Conservation (phyloP, 2,888 invertebrate genomes). For the Spatulosminthurus flaviceps region DNA sequence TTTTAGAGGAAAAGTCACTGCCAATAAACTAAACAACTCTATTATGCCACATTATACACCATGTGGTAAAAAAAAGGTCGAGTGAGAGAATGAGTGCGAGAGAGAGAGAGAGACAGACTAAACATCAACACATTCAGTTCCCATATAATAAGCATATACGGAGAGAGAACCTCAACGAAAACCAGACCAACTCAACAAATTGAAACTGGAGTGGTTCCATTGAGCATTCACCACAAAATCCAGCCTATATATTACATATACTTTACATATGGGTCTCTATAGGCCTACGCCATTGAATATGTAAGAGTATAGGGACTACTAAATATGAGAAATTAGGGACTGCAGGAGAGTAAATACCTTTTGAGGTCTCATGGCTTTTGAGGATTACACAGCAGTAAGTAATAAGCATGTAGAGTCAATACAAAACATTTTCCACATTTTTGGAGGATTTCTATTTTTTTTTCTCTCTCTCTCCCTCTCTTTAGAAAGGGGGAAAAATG, state of each 20-base stretch:
- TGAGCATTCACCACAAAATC: constrained; percentile 11
- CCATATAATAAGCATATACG: constrained; percentile 10
- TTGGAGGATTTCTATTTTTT: constrained; percentile 40
- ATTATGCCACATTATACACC: constrained; percentile 48
- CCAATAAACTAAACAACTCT: constrained; percentile 53
- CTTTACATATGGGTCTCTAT: not conserved
- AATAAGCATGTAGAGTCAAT: constrained; percentile 6
- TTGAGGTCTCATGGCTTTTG: not conserved
- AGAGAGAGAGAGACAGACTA: constrained; percentile 23
- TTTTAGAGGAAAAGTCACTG: constrained; percentile 26
- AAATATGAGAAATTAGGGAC: not conserved
- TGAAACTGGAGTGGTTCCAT: constrained; percentile 49
- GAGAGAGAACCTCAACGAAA: constrained; percentile 22
- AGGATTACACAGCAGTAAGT: constrained; percentile 19
- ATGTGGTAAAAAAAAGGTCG: constrained; percentile 52
- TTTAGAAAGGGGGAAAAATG: constrained; percentile 24
- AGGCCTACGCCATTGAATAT: too few species aligned
- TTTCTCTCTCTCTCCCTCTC: too few species aligned
- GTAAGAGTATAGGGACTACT: too few species aligned
- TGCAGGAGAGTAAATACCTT: not conserved
- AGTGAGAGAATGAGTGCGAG: constrained; percentile 13
- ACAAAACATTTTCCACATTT: constrained; percentile 51
- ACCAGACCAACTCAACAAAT: constrained; percentile 51
- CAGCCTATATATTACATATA: not conserved
- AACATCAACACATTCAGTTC: constrained; percentile 35